Evolutionary conservation across 2,797 vertebrate species (phyloP), one percentile per base, ranked within the genome.

Genomic region (Sternarchorhynchus goeldii): DNA sequence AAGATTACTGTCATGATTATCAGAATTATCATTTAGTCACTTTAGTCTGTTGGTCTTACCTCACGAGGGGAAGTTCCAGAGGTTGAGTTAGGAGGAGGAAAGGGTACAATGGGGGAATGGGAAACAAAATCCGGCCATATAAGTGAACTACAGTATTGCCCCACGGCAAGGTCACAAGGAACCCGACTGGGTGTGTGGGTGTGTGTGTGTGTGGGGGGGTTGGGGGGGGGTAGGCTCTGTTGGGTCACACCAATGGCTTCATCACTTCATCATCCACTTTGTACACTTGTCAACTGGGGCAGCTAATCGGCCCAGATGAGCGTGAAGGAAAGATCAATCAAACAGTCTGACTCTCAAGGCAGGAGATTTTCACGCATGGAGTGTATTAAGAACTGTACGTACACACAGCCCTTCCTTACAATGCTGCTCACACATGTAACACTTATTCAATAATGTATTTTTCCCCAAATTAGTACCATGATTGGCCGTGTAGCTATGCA

Each of bases 221-320:
- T n/a, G n/a, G n/a, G n/a, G n/a, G n/a, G n/a, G n/a, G n/a, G n/a
- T n/a, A n/a, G 60, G 53, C 58, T 65, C 25, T 62, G 58, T 66
- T 45, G 76, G 76, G 34, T 73, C 45, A 1, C 0, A 36, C 58
- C 75, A 77, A 60, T 67, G 53, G 50, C 69, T 82, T 31, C 77
- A 82, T 64, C 69, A 41, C 72, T 82, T 31, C 77, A 83, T 66
- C 73, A 36, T 63, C 71, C 45, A 68, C 58, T 82, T 74, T 70
- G 41, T 63, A 69, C 45, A 68, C 58, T 82, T 74, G 77, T 80
- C 77, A 85, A 79, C 69, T 66, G 39, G 67, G 76, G 77, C 89
- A 90, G 92, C 90, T 94, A 93, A 97, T 95, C 67, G 82, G 91
- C 90, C 92, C 92, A 93, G 95, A 96, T 89, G 88, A 92, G 94